Base-by-base conservation (phyloP, 92 coral and sea anemone genomes). In the Epizoanthus rinbou region DNA sequence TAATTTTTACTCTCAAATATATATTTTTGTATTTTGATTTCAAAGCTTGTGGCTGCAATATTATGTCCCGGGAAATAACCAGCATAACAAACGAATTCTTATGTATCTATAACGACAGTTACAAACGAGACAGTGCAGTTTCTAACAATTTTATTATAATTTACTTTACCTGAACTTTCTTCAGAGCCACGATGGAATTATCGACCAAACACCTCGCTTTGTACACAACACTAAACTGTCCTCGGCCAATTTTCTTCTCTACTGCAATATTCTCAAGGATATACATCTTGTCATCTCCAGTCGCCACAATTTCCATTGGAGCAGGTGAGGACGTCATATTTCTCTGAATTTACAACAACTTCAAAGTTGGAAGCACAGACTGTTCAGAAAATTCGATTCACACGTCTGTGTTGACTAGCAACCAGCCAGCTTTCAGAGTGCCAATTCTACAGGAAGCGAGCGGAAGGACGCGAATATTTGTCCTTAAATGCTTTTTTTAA, bases 221-320 rank as follows among this genome's bases (percentile, higher is more conserved):
- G 83, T 96, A 96, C 11, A 96, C 99, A 19, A 96, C 99, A 84
- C 99, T 96, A 22, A 96, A 96, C 76, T 96, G 99, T 16, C 99
- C 99, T 50, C 98, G 89, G 2, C 99, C 99, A 59, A 96, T 96
- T 87, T 94, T 96, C 91, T 96, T 96, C 45, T 94, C 95, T 62
- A 96, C 89, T 56, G 45, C 76, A 73, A 94, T 90, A 79, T 94
- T 94, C 0, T 63, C 37, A 16, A 92, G 86, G 17, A 57, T 81
- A 18, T 75, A 86, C 23, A 25, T 50, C 39, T 67, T 54, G 5
- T 83, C 88, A 52, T 79, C 80, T 3, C 39, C 65, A 18, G n/a
- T 16, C n/a, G 43, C 50, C 5, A 74, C 86, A 67, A 69, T 74
- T 52, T 69, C 66, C 79, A 78, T 78, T 6, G 71, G 54, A 22